Evolutionary conservation across 2,888 invertebrate species (phyloP), one percentile per base, ranked within the genome.

Genomic region (Polydrusus tereticollis): DNA sequence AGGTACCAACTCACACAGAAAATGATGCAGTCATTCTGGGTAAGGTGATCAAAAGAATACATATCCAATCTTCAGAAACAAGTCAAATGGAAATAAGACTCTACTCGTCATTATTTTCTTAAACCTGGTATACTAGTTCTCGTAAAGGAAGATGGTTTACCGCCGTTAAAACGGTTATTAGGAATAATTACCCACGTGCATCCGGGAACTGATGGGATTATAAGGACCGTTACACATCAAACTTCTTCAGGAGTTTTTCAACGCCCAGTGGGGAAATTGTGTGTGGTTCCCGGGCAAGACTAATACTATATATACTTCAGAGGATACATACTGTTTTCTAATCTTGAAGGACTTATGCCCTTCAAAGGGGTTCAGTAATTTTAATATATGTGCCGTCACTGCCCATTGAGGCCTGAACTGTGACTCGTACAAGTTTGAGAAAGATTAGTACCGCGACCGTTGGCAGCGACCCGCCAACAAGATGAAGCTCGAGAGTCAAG

Each of bases 11-110:
- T 26, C 26, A 10, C 26, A 10, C 65, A 65, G 18, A 41, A 65
- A 65, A 18, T 67, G 12, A 18, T 43, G 12, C 66, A 57, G n/a
- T 41, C 33, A 2, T 66, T 66, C 26, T 66, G 66, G 66, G 5
- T 16, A 0, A 20, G 66, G 10, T 66, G 57, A 58, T 16, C 57
- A 20, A 66, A 66, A 20, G 65, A 66, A 36, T 67, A 67, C 21
- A 50, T 67, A n/a, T 67, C 59, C 0, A 55, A 18, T 47, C 38
- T 67, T 21, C 66, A 66, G 14, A 14, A 41, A 43, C 18, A 33
- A n/a, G 43, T 43, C 0, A 55, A 66, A 23, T 66, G 66, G 66
- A 66, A 58, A 45, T 18, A 47, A 52, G 1, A 43, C 7, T 43
- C 43, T 16, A 33, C 23, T 6, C 8, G 29, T 1, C 50, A 36